Percentiles rank a stretch among this genome's conserved stretches.
These are phyloP conservation scores for Megastigmus dorsalis DNA, from an alignment of 2,888 invertebrate species.

Conservation along the genomic window DNA sequence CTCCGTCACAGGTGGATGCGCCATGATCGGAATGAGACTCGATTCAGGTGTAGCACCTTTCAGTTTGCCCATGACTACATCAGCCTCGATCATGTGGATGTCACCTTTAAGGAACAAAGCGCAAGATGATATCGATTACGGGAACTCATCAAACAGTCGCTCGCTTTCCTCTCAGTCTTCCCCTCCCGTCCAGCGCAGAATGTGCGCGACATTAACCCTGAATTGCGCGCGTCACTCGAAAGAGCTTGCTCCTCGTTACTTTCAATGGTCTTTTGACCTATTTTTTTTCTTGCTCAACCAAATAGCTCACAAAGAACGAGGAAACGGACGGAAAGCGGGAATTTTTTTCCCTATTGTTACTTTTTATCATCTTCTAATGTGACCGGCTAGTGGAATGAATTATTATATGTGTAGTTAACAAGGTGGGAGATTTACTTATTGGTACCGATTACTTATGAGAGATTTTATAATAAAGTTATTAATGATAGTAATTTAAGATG, in stretches of 20 bases:
- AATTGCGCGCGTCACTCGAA: conserved; percentile 12
- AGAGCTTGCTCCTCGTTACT: conserved; percentile 1
- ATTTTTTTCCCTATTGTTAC: not conserved
- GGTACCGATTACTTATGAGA: too few relatives aligned
- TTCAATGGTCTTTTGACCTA: conserved; percentile 40
- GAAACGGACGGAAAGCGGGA: too few relatives aligned
- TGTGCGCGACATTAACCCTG: conserved; percentile 44
- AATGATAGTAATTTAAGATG: too few relatives aligned
- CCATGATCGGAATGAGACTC: conserved; percentile 84
- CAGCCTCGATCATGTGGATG: conserved; percentile 90
- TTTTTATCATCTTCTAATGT: too few relatives aligned
- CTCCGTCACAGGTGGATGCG: conserved; percentile 83
- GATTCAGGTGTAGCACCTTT: conserved; percentile 70
- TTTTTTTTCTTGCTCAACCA: conserved; percentile 23
- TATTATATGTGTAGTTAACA: too few relatives aligned
- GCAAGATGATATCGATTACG: conserved; percentile 36
- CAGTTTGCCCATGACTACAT: conserved; percentile 82
- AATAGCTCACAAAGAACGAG: not conserved
- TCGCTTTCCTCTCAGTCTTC: not conserved
- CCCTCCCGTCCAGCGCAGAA: not conserved
- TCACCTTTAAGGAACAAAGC: conserved; percentile 56
- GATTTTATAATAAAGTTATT: too few relatives aligned
- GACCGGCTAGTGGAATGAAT: too few relatives aligned
- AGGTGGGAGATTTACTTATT: too few relatives aligned
- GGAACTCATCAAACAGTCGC: not conserved